phyloP scores from a whole-genome alignment of 2,888 invertebrate species.

The Apeira syringaria region DNA sequence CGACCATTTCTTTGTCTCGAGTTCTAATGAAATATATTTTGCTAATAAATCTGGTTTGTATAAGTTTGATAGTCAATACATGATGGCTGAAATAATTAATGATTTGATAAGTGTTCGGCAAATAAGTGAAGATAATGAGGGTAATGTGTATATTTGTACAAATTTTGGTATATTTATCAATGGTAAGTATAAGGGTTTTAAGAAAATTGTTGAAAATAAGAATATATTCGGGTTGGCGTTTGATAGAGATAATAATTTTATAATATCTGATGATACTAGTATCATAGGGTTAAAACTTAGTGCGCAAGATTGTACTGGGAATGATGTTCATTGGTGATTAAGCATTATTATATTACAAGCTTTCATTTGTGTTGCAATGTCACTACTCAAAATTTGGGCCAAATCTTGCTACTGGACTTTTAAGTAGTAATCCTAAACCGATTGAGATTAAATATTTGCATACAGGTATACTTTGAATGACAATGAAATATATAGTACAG shows the following conservation, averaged over 20 bases:
- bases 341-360: too few relatives aligned
- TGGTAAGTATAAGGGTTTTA: conserved; percentile 35
- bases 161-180: conserved; percentile 51
- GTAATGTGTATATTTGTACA: conserved; percentile 52
- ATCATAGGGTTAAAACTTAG: conserved; percentile 49
- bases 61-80: conserved; percentile 43
- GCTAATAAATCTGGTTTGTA: conserved; percentile 60
- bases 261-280: conserved; percentile 55
- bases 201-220: conserved; percentile 46
- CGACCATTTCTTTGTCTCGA: conserved; percentile 53
- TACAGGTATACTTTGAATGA: too few relatives aligned
- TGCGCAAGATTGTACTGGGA: conserved; percentile 39
- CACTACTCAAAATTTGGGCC: too few relatives aligned
- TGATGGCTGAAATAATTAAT: conserved; percentile 36
- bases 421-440: too few relatives aligned
- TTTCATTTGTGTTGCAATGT: too few relatives aligned
- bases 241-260: conserved; percentile 58
- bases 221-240: conserved; percentile 57
- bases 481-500: too few relatives aligned
- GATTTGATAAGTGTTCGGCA: conserved; percentile 55
- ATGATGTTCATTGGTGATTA: conserved; percentile 37
- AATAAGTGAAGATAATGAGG: conserved; percentile 58
- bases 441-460: too few relatives aligned
- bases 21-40: conserved; percentile 42
- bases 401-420: too few relatives aligned